These are phyloP conservation scores for Sarcophaga bullata DNA, from an alignment of 1,140 invertebrate genomes.

Conservation along the genomic window DNA sequence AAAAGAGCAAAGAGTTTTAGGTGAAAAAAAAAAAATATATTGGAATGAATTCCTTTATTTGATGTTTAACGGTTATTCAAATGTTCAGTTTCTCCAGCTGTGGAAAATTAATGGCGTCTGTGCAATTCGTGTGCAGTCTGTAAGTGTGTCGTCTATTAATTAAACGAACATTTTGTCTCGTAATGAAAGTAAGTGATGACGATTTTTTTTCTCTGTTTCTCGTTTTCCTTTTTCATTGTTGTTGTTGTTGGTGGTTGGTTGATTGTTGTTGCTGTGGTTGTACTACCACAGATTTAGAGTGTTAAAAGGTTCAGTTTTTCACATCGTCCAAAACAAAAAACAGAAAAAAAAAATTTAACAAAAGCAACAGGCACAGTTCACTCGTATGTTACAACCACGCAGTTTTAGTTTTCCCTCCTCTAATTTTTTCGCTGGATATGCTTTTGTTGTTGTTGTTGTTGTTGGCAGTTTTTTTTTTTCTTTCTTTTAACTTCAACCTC, in stretches of 20 bases:
- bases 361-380: not conserved
- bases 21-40: no score
- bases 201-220: not conserved
- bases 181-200: slow-evolving; percentile 5
- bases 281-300: not conserved
- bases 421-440: no score
- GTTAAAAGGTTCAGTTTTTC: slow-evolving; percentile 15
- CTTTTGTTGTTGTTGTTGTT: no score
- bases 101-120: no score
- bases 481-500: slow-evolving; percentile 2
- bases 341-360: no score
- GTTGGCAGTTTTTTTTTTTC: no score
- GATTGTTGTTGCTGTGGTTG: not conserved
- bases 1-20: no score
- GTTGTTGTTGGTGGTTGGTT: not conserved
- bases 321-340: not conserved
- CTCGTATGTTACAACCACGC: slow-evolving; percentile 15
- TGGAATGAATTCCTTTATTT: no score
- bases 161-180: slow-evolving; percentile 20
- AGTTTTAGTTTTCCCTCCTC: not conserved
- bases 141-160: slow-evolving; percentile 8
- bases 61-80: no score
- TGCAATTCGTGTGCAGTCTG: not conserved
- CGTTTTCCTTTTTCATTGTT: not conserved
- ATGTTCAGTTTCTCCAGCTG: no score